Conservation (phyloP, 1,140 invertebrate species). For the Wasmannia auropunctata region DNA sequence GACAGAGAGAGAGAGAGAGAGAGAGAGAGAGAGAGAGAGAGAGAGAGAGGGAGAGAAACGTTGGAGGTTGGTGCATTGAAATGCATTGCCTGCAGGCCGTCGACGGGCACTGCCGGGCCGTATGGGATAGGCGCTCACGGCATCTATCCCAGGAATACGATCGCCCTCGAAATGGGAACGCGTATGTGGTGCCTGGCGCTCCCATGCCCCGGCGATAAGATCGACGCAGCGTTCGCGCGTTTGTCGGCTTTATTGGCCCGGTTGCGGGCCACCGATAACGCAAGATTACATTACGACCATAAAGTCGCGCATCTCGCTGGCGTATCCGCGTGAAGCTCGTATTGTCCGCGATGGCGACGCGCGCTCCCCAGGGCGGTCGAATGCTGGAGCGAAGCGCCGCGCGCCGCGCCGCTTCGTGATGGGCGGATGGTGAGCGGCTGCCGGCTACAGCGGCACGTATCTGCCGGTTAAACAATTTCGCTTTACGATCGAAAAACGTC, state of each 20-base stretch:
- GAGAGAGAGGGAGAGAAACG: background rate
- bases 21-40: background rate
- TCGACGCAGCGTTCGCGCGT: constrained; percentile 63
- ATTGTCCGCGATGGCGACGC: constrained; percentile 25
- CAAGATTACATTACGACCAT: constrained; percentile 75
- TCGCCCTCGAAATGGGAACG: constrained; percentile 62
- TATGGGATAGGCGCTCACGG: constrained; percentile 26
- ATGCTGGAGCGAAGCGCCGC: constrained; percentile 19
- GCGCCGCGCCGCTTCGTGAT: too few species aligned
- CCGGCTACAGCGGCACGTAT: constrained; percentile 52
- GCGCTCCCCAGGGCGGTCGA: constrained; percentile 18
- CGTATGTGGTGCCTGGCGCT: constrained; percentile 1
- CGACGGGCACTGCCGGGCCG: constrained; percentile 28
- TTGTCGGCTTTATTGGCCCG: constrained; percentile 75
- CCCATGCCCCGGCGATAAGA: constrained; percentile 68
- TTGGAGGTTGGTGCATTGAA: constrained; percentile 70
- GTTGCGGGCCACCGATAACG: constrained; percentile 74
- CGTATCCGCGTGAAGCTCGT: constrained; percentile 62
- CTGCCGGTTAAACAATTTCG: constrained; percentile 69
- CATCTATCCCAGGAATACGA: constrained; percentile 63
- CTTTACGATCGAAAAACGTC: constrained; percentile 68
- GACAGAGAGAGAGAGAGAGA: background rate
- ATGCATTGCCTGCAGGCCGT: constrained; percentile 73
- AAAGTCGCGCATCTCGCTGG: constrained; percentile 65
- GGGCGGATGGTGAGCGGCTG: constrained; percentile 46